Base-by-base conservation (phyloP, 2,113 vertebrate genomes). In the Chroicocephalus ridibundus region DNA sequence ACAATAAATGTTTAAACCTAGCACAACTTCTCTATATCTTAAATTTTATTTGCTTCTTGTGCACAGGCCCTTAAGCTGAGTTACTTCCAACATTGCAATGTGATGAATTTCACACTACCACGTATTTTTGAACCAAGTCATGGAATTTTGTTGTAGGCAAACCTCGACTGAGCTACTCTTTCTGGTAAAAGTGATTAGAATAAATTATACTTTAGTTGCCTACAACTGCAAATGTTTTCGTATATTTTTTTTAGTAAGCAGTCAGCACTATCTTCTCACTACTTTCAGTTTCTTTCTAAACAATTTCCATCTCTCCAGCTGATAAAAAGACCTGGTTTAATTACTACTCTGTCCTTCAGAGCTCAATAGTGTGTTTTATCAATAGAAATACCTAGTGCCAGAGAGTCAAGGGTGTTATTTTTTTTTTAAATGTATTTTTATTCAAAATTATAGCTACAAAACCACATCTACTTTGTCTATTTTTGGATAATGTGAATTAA, bases 91-190 rank as follows among this genome's bases (percentile, higher is more conserved):
- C 16, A 24, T 5, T 1, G 1, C 25, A 79, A 25, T 58, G 32
- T 80, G 82, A 88, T 62, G 49, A 85, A 80, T 90, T 82, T 94
- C 75, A 74, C 27, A 88, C 31, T 66, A 69, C 57, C 29, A 90
- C 42, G 51, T 80, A 70, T 83, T 90, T 94, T 77, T 88, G 68
- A 95, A 95, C 8, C 13, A 70, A 58, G 34, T 72, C 21, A 91
- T 70, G 75, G 64, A 94, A 96, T 79, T 80, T 90, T 95, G 11
- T 94, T 86, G 54, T 38, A 82, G 54, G 62, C 36, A 92, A 93
- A 71, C 29, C 20, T 90, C 51, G 81, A 29, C 9, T 92, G 66
- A 92, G 22, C 1, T 12, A 58, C 20, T 88, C 6, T 76, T 91
- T 87, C 65, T 82, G 58, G 62, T 81, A 94, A 84, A 83, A 46